Evolutionary conservation across 2,888 invertebrate species (phyloP).

Genomic region (Hypena proboscidalis): DNA sequence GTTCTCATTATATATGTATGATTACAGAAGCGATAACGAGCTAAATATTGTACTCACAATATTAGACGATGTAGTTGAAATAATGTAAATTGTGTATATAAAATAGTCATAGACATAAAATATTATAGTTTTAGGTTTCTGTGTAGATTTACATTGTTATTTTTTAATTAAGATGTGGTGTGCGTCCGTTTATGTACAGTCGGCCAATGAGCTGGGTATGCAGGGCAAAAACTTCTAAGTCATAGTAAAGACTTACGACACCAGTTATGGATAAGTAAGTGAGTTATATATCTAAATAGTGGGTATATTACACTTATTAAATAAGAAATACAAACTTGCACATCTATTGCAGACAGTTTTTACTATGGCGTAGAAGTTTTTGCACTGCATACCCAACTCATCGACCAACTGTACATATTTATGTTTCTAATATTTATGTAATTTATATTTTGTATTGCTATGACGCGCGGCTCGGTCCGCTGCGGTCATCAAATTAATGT

Average conservation of each 20-base stretch:
- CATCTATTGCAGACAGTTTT: too few species aligned
- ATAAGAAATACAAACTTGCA: too few species aligned
- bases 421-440: conserved; percentile 56
- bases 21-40: conserved; percentile 8
- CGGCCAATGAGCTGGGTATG: too few species aligned
- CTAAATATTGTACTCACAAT: conserved; percentile 27
- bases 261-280: too few species aligned
- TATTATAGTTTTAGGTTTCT: conserved; percentile 63
- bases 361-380: too few species aligned
- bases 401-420: too few species aligned
- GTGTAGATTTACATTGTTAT: conserved; percentile 66
- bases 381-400: too few species aligned
- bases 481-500: not conserved
- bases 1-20: not conserved
- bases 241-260: too few species aligned
- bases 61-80: conserved; percentile 52
- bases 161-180: conserved; percentile 57
- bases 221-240: too few species aligned
- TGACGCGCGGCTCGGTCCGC: conserved; percentile 13
- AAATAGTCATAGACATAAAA: conserved; percentile 68
- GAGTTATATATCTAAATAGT: too few species aligned
- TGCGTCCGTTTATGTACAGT: conserved; percentile 56
- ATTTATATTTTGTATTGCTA: conserved; percentile 46
- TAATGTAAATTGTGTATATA: conserved; percentile 81
- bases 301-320: too few species aligned